phyloP scores from a whole-genome alignment of 2,113 vertebrate genomes.

The Corythoichthys haematopterus region DNA sequence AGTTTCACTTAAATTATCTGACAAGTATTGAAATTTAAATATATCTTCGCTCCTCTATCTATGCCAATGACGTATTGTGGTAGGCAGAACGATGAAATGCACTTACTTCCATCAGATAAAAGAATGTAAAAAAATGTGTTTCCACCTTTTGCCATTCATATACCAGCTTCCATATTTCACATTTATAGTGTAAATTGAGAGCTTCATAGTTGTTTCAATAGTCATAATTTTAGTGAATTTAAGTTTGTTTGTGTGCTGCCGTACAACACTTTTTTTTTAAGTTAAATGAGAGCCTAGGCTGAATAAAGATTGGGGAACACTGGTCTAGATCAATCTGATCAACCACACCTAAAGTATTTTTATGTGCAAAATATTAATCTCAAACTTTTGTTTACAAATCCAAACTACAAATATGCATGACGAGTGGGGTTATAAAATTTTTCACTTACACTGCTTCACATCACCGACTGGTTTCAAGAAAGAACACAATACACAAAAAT shows the following conservation, averaged over 20 bases:
- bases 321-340: not conserved
- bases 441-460: not conserved
- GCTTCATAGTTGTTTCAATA: not conserved
- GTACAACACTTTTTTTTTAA: not conserved
- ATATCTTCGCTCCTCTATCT: too few species aligned
- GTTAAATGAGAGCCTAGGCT: too few species aligned
- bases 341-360: not conserved
- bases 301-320: not conserved
- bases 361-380: too few species aligned
- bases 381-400: not conserved
- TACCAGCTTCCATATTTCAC: not conserved
- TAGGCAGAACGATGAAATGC: too few species aligned
- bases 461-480: conserved; percentile 1
- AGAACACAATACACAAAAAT: not conserved
- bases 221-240: not conserved
- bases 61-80: too few species aligned
- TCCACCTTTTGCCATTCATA: not conserved
- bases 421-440: too few species aligned
- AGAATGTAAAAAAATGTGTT: too few species aligned
- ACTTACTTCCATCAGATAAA: too few species aligned
- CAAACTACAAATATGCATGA: too few species aligned
- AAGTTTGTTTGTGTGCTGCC: not conserved
- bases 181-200: not conserved
- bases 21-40: not conserved
- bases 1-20: not conserved